Conservation (phyloP, 2,797 vertebrate genomes). For the Macropus fuliginosus region DNA sequence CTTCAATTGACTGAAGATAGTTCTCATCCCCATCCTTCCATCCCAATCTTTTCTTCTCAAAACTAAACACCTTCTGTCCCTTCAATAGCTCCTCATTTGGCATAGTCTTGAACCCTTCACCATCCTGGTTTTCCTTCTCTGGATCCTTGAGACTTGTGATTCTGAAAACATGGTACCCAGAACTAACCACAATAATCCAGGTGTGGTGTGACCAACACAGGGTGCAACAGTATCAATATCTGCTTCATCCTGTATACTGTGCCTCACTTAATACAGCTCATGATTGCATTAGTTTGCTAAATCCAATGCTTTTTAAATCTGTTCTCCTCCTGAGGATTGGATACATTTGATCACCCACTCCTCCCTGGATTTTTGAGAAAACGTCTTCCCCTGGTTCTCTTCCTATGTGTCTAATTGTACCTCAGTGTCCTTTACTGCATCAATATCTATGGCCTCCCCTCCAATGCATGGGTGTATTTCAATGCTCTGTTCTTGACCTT, state of each 20-base stretch:
- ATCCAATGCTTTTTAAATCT: not conserved
- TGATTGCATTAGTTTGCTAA: not conserved
- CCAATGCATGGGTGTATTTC: not conserved
- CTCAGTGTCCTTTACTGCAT: not conserved
- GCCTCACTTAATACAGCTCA: not conserved
- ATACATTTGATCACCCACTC: not conserved
- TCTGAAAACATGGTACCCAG: not conserved
- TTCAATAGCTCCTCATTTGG: not conserved
- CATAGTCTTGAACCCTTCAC: not conserved
- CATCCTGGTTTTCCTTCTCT: not conserved
- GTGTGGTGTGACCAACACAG: not conserved
- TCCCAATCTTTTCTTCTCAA: not conserved
- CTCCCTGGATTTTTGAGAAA: not conserved
- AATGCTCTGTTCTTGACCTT: not conserved
- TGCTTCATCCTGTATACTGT: not conserved
- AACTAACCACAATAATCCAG: not conserved
- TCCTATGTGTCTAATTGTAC: not conserved
- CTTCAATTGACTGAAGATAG: not conserved
- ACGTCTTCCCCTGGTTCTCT: not conserved
- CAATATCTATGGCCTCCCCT: not conserved
- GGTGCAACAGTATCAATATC: not conserved
- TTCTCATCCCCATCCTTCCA: not conserved
- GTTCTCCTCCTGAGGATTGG: not conserved
- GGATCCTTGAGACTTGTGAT: not conserved
- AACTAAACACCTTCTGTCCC: not conserved